Percentiles rank a stretch among this genome's conserved stretches.
Evolutionary conservation across 2,113 vertebrate species (phyloP).

Genomic region (Cephalopholis sonnerati): DNA sequence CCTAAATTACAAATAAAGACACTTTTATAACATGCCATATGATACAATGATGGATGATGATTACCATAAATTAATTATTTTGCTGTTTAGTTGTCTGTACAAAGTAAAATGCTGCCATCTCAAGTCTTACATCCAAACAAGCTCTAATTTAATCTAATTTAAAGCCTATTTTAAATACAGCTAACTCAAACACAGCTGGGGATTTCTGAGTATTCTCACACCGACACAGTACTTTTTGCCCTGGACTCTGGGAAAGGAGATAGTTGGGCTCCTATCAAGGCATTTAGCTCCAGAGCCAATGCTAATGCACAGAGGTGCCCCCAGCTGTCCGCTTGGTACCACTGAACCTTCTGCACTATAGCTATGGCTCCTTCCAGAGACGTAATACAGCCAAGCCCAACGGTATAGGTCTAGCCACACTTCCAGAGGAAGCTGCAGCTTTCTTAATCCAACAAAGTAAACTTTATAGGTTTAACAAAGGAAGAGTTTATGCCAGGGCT

Average conservation of each 20-base stretch:
- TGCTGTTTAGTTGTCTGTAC: no score
- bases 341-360: background rate
- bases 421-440: constrained; percentile 6
- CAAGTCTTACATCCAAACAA: background rate
- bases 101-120: background rate
- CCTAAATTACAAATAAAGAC: no score
- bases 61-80: no score
- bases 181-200: background rate
- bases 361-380: background rate
- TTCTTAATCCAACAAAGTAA: constrained; percentile 1
- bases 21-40: no score
- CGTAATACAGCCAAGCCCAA: background rate
- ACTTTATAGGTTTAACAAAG: background rate
- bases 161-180: background rate
- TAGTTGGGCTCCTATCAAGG: background rate
- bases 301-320: background rate
- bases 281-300: background rate
- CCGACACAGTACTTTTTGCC: background rate
- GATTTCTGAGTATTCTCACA: background rate
- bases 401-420: background rate
- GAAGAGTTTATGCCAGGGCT: background rate
- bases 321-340: background rate
- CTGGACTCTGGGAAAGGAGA: background rate
- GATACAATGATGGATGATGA: no score
- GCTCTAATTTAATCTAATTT: no score